Conservation (phyloP, 2,888 invertebrate genomes). For the Plutella xylostella region DNA sequence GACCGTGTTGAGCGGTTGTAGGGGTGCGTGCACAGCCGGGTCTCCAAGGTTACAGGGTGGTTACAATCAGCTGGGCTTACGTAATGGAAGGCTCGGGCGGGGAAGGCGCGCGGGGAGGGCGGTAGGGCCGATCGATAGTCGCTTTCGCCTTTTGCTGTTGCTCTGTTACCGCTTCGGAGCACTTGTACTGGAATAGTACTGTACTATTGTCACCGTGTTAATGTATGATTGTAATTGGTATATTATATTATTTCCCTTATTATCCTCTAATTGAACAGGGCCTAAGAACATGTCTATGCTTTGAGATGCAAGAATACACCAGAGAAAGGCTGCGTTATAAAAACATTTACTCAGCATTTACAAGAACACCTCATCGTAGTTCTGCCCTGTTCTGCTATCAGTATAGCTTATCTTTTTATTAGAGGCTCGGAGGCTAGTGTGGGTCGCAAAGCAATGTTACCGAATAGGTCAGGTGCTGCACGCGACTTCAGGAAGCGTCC, state of each 20-base stretch:
- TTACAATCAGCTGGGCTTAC: constrained; percentile 67
- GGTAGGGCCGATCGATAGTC: constrained; percentile 62
- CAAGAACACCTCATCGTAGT: too few species aligned
- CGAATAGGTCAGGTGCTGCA: constrained; percentile 15
- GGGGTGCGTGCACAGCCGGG: constrained; percentile 45
- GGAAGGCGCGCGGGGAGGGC: constrained; percentile 28
- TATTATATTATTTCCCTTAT: too few species aligned
- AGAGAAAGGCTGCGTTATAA: too few species aligned
- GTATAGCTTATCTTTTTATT: too few species aligned
- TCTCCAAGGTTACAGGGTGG: constrained; percentile 65
- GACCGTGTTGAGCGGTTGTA: neutral
- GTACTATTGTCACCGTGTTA: too few species aligned
- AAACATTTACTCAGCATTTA: too few species aligned
- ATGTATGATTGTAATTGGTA: too few species aligned
- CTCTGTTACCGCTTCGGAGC: constrained; percentile 24
- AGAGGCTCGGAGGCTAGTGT: neutral
- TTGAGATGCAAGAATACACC: too few species aligned
- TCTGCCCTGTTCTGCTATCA: too few species aligned
- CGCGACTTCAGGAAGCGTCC: constrained; percentile 18
- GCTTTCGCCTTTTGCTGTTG: constrained; percentile 48
- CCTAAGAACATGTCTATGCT: too few species aligned
- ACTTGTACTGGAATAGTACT: too few species aligned
- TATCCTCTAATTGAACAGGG: too few species aligned
- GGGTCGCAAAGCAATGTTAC: constrained; percentile 3
- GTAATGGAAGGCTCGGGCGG: constrained; percentile 39